Base-by-base conservation (phyloP, 1,140 invertebrate species). In the Chelonus insularis region DNA sequence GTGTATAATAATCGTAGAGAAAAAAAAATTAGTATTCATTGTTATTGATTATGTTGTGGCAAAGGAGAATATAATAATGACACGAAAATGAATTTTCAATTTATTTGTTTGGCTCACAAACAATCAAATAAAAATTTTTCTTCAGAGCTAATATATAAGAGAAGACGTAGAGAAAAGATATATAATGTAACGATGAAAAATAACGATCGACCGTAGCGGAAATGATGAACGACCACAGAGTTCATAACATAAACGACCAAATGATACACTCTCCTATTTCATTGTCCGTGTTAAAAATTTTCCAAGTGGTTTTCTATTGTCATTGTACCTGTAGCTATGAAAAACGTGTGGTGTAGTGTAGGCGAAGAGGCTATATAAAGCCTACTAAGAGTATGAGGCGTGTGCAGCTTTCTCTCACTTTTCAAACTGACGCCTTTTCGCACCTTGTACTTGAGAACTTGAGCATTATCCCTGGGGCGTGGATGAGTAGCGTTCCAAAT, bases 211-310 rank as follows among this genome's bases (percentile, higher is more conserved):
- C 55, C 36, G 16, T 47, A 32, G 48, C 16, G 51, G 12, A 63
- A 72, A 78, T 78, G 78, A 80, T 78, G 71, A 80, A 80, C 72
- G 76, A 78, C 62, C 66, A 60, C 62, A 51, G 65, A 64, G 57
- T 39, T 47, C 45, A 48, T 43, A 57, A 73, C 74, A 71, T 76
- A 76, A 79, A 77, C 73, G 74, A 72, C 64, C 69, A 67, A 78
- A 78, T 76, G 76, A 78, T 77, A 78, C 73, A 78, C 68, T 76
- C 71, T 36, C 41, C 20, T 16, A 34, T 64, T 68, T 72, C 68
- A 78, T 78, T 78, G 76, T 80, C 65, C 69, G 61, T 21, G 43
- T n/a, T 21, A 7, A n/a, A n/a, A n/a, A n/a, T n/a, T n/a, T n/a
- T n/a, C n/a, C n/a, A n/a, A n/a, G n/a, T n/a, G n/a, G 43, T 57